phyloP scores from a whole-genome alignment of 2,113 vertebrate species.

The Mesoclemmys tuberculata region DNA sequence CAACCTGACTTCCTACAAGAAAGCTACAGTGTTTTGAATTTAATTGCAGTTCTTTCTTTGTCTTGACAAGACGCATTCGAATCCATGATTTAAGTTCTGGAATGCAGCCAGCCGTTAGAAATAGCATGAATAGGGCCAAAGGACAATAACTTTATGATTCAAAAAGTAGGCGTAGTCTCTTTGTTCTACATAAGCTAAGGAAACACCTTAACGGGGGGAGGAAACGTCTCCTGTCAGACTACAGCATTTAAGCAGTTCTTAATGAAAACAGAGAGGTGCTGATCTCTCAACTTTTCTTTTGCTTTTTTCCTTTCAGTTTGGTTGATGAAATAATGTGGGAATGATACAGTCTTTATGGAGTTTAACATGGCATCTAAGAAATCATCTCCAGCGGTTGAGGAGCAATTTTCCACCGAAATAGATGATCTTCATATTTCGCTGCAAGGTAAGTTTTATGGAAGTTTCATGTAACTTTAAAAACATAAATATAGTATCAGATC shows the following conservation, averaged over 20 bases:
- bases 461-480: not conserved
- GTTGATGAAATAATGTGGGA: constrained; percentile 37
- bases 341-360: constrained; percentile 29
- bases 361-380: constrained; percentile 69
- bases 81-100: not conserved
- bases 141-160: constrained; percentile 50
- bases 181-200: not conserved
- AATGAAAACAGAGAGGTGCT: not conserved
- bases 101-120: constrained; percentile 5
- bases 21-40: not conserved
- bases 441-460: constrained; percentile 72
- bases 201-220: not conserved
- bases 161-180: not conserved
- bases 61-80: not conserved
- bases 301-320: constrained; percentile 60
- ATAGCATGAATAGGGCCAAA: constrained; percentile 4
- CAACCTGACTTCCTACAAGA: not conserved
- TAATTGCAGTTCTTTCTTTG: not conserved
- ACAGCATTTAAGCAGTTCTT: not conserved
- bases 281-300: not conserved
- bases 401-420: constrained; percentile 74
- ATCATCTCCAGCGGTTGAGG: constrained; percentile 52
- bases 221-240: not conserved
- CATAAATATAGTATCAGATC: rapidly evolving
- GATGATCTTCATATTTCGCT: constrained; percentile 77